Conservation (phyloP, 2,888 invertebrate species). For the Azorinus chamasolen region DNA sequence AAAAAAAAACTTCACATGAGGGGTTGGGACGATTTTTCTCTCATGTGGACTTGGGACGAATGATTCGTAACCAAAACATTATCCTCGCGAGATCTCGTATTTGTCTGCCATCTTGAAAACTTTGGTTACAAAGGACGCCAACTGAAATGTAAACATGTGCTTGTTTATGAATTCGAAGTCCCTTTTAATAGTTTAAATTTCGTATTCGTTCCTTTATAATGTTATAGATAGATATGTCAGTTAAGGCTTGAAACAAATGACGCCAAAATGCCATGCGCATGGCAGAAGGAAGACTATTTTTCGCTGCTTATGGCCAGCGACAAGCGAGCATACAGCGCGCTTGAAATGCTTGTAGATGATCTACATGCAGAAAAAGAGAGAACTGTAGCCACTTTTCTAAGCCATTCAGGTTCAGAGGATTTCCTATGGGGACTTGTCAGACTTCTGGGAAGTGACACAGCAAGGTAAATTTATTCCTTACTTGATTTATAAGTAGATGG, state of each 20-base stretch:
- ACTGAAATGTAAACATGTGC: conserved; percentile 62
- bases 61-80: neutral
- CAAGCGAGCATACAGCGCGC: conserved; percentile 78
- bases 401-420: conserved; percentile 85
- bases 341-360: conserved; percentile 86
- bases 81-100: conserved; percentile 54
- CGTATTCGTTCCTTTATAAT: neutral
- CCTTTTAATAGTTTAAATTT: neutral
- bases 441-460: conserved; percentile 82
- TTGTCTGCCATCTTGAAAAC: conserved; percentile 56
- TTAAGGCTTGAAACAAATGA: neutral
- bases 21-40: too few species aligned
- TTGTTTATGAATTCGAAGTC: neutral
- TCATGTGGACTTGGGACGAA: too few species aligned
- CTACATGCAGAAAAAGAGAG: conserved; percentile 84
- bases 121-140: conserved; percentile 69
- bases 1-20: neutral
- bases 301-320: conserved; percentile 78
- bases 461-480: conserved; percentile 73
- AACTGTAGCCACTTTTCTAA: conserved; percentile 83
- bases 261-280: conserved; percentile 78
- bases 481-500: too few species aligned
- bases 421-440: conserved; percentile 84
- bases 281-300: conserved; percentile 83
- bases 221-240: neutral